Evolutionary conservation across 2,113 vertebrate genomes (phyloP).

Genomic region (Oenanthe oenanthe): DNA sequence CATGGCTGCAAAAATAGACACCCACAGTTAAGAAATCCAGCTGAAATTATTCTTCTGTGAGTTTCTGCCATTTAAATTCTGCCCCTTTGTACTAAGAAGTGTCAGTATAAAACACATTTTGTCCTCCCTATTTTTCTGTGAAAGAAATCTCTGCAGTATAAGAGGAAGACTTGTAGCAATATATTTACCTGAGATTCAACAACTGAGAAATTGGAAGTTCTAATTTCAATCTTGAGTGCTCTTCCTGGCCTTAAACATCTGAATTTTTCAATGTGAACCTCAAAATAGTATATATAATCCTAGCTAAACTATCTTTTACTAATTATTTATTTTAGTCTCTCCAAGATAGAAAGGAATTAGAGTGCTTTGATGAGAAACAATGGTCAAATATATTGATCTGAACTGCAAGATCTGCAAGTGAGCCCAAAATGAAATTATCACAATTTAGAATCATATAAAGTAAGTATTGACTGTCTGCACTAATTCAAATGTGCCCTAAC

Average conservation of each 20-base stretch:
- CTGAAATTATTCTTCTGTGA: neutral
- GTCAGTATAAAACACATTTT: neutral
- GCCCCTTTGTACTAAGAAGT: neutral
- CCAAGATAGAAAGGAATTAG: conserved; percentile 61
- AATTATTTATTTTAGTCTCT: conserved; percentile 50
- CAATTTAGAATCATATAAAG: conserved; percentile 61
- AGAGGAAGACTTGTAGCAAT: neutral
- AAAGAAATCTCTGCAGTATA: neutral
- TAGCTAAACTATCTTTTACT: conserved; percentile 11
- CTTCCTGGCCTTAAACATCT: neutral
- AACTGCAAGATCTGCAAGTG: neutral
- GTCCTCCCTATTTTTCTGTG: neutral
- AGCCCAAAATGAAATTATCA: conserved; percentile 68
- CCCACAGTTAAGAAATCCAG: neutral
- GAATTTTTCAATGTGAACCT: conserved; percentile 19
- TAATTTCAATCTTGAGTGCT: neutral
- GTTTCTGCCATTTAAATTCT: neutral
- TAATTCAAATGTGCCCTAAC: conserved; percentile 28
- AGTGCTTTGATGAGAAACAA: conserved; percentile 69
- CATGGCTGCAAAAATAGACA: neutral
- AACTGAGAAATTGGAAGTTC: neutral
- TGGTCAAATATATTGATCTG: conserved; percentile 54
- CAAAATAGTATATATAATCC: conserved; percentile 43
- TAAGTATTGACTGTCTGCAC: conserved; percentile 34
- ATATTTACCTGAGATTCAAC: neutral